phyloP scores from a whole-genome alignment of 2,113 vertebrate genomes.

The Erythrocebus patas region DNA sequence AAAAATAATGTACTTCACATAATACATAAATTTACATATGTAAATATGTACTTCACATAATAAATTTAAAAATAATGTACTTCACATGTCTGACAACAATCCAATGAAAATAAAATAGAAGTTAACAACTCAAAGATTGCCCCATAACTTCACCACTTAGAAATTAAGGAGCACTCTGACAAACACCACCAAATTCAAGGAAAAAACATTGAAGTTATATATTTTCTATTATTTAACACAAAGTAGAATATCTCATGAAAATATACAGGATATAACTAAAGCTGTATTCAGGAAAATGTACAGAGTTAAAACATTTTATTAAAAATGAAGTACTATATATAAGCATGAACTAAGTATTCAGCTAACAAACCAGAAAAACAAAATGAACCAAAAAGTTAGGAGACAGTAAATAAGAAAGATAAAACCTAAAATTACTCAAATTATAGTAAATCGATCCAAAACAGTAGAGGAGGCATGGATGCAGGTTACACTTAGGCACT shows the following conservation, averaged over 20 bases:
- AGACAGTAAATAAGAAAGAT: neutral
- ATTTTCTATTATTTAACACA: slow-evolving; percentile 9
- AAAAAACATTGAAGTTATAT: neutral
- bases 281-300: neutral
- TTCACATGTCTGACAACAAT: neutral
- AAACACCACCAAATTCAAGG: neutral
- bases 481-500: neutral
- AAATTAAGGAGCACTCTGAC: neutral
- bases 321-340: neutral
- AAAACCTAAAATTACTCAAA: neutral
- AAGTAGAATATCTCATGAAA: slow-evolving; percentile 4
- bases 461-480: neutral
- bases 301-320: slow-evolving; percentile 7
- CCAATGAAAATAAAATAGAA: slow-evolving; percentile 14
- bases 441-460: neutral
- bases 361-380: neutral
- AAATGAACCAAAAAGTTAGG: neutral
- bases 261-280: neutral
- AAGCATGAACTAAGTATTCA: neutral
- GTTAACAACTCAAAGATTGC: neutral
- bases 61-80: no score
- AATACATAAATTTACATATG: no score
- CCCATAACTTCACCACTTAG: neutral
- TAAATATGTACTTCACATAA: no score
- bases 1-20: neutral